Evolutionary conservation across 2,888 invertebrate genomes (phyloP), one percentile per base, ranked within the genome.

Genomic region (Linnaemya tessellans): DNA sequence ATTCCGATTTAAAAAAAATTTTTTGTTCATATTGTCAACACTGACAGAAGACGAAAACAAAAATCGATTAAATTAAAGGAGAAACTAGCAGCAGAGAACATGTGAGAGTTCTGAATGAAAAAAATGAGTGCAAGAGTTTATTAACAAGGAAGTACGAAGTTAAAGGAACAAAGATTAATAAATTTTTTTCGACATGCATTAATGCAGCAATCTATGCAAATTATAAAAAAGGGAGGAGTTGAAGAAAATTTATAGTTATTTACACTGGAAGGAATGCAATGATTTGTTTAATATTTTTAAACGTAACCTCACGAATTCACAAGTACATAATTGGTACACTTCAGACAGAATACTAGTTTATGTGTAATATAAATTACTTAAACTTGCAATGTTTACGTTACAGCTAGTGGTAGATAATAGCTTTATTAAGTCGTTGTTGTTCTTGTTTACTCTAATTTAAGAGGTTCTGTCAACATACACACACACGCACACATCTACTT

Each of bases 1-100:
- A n/a, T n/a, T n/a, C n/a, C n/a, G n/a, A n/a, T n/a, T n/a, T n/a
- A n/a, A n/a, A n/a, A n/a, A n/a, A 30, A 30, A 2, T 30, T 30
- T 30, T 30, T 30, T 30, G 5, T 30, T 30, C 3, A 30, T 30
- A 30, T 30, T 30, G 30, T 30, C 30, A 20, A 38, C n/a, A 46
- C n/a, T n/a, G 49, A 49, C 8, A 49, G 41, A 13, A 41, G 62
- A 20, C 13, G 65, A 65, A 78, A 77, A 22, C 22, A 78, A 70
- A 74, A 74, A 80, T 74, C 74, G 67, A 74, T 80, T 80, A 56
- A n/a, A 80, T 73, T 56, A 67, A 49, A 46, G 10, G 25, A 74
- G 43, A 71, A 70, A 13, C 8, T 41, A 62, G 25, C 65, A n/a
- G 54, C n/a, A 71, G 30, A 46, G 30, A 35, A 25, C n/a, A 11